Conservation (phyloP, 2,888 invertebrate genomes). For the Euplexia lucipara region DNA sequence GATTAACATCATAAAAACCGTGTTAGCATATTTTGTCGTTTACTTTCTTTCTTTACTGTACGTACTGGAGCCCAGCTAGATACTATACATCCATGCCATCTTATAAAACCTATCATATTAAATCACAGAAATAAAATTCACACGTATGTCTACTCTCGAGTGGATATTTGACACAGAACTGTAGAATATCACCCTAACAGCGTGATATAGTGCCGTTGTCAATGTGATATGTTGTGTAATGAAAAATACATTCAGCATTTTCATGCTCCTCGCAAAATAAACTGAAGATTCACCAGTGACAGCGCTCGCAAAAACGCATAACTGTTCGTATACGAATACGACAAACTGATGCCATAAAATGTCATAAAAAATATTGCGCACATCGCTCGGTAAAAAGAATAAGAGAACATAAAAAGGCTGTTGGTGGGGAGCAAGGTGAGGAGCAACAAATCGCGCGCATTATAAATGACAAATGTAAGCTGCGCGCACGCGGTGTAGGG, state of each 20-base stretch:
- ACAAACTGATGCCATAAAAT: slow-evolving; percentile 82
- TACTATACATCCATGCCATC: neutral
- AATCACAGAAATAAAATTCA: neutral
- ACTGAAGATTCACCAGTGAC: slow-evolving; percentile 54
- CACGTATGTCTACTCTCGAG: neutral
- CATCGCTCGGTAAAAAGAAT: slow-evolving; percentile 84
- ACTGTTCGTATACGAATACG: slow-evolving; percentile 63
- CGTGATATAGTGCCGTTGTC: slow-evolving; percentile 38
- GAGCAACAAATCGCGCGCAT: slow-evolving; percentile 91
- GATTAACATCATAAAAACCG: neutral
- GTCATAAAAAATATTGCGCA: slow-evolving; percentile 84
- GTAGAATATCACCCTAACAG: neutral
- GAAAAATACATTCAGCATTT: slow-evolving; percentile 56
- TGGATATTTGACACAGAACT: neutral
- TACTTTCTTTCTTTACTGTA: neutral
- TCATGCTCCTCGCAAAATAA: slow-evolving; percentile 53
- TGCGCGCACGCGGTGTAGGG: slow-evolving; percentile 86
- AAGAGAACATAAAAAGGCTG: slow-evolving; percentile 86
- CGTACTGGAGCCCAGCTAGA: neutral
- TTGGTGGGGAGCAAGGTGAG: slow-evolving; percentile 77
- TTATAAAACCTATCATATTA: neutral
- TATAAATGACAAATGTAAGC: slow-evolving; percentile 91
- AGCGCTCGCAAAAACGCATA: slow-evolving; percentile 55
- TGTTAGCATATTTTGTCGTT: neutral
- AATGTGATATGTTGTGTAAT: slow-evolving; percentile 48